These are phyloP conservation scores for Synanthedon tipuliformis DNA, from an alignment of 2,888 invertebrate genomes.

Conservation along the genomic window DNA sequence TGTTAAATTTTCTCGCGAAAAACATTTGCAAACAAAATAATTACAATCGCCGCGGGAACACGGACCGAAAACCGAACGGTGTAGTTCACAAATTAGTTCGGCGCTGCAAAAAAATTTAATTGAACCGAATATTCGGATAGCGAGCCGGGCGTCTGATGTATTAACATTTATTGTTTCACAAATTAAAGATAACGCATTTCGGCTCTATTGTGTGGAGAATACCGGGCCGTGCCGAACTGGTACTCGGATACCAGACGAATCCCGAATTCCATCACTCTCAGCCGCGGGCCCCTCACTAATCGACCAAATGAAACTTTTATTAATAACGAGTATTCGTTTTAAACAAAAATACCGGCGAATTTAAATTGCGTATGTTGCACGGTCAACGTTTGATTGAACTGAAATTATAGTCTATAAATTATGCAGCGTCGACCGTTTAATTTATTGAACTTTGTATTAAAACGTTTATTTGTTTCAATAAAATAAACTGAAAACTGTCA, in stretches of 20 bases:
- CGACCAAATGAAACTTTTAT: conserved; percentile 30
- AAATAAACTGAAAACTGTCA: conserved; percentile 20
- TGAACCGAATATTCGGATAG: conserved; percentile 32
- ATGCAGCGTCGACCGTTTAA: conserved; percentile 26
- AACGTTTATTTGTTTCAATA: conserved; percentile 28
- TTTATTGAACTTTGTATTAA: conserved; percentile 27
- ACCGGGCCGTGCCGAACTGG: conserved; percentile 18
- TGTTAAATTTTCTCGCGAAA: conserved; percentile 52
- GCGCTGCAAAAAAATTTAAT: conserved; percentile 51
- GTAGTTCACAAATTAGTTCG: conserved; percentile 65
- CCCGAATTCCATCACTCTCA: conserved; percentile 13
- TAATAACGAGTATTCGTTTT: conserved; percentile 19
- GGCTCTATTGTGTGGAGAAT: conserved; percentile 17
- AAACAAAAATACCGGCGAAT: conserved; percentile 14
- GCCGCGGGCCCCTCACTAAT: conserved; percentile 22
- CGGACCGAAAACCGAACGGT: conserved; percentile 33
- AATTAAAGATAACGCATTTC: conserved; percentile 56
- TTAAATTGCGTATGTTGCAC: conserved; percentile 15
- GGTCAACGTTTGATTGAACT: conserved; percentile 15
- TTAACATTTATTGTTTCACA: conserved; percentile 68
- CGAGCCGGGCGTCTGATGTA: conserved; percentile 47
- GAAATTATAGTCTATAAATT: conserved; percentile 31
- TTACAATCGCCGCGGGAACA: conserved; percentile 33
- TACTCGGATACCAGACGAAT: conserved; percentile 23
- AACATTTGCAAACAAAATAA: conserved; percentile 61